Conservation (phyloP, 2,888 invertebrate genomes). For the Erpobdella octoculata region DNA sequence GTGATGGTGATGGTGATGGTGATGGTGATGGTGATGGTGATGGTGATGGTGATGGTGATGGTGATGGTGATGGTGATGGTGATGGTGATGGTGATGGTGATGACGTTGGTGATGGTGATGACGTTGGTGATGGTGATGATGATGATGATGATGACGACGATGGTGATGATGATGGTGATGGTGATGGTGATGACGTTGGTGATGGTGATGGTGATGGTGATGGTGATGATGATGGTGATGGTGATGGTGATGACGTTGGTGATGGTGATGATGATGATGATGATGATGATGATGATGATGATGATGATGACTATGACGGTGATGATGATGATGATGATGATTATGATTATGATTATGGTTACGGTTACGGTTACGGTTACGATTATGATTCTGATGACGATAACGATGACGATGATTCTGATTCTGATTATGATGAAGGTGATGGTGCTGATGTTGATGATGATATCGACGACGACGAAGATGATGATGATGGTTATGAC, state of each 20-base stretch:
- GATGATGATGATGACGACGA: background rate
- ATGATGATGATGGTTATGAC: too few species aligned
- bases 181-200: background rate
- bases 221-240: background rate
- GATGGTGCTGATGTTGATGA: too few species aligned
- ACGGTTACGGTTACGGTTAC: background rate
- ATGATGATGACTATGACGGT: background rate
- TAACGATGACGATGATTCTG: too few species aligned
- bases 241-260: slow-evolving; percentile 2
- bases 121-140: background rate
- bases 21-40: background rate
- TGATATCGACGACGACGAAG: too few species aligned
- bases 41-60: background rate
- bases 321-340: slow-evolving; percentile 23
- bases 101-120: background rate
- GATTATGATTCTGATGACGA: too few species aligned
- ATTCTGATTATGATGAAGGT: too few species aligned
- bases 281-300: background rate
- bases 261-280: slow-evolving; percentile 14
- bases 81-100: slow-evolving; percentile 43
- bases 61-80: slow-evolving; percentile 46
- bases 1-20: background rate
- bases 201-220: slow-evolving; percentile 55
- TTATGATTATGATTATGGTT: slow-evolving; percentile 18
- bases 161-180: background rate